A percentile compares a stretch with the other conserved stretches of the same genome.
phyloP scores from a whole-genome alignment of 2,113 vertebrate species.

The Mirounga angustirostris region DNA sequence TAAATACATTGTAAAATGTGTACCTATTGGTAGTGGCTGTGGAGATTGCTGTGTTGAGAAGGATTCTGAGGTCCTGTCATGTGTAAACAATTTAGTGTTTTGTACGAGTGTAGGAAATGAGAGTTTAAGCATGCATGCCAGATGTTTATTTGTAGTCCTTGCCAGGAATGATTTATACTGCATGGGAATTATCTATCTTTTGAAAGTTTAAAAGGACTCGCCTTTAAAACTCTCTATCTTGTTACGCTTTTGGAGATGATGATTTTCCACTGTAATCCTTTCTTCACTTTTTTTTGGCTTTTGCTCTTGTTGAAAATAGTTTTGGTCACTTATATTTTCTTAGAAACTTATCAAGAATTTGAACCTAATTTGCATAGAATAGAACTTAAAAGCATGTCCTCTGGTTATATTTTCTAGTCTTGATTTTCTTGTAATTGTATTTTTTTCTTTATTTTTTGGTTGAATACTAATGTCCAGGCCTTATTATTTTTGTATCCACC shows the following conservation, averaged over 20 bases:
- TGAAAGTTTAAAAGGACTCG: slow-evolving; percentile 68
- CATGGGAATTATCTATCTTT: slow-evolving; percentile 53
- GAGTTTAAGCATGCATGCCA: slow-evolving; percentile 61
- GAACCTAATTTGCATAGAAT: slow-evolving; percentile 18
- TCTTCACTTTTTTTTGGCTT: slow-evolving; percentile 24
- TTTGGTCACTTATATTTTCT: slow-evolving; percentile 55
- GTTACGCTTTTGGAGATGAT: slow-evolving; percentile 58
- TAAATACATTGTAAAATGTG: slow-evolving; percentile 1
- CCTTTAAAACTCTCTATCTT: slow-evolving; percentile 50
- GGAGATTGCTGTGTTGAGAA: slow-evolving; percentile 38
- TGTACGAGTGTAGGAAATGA: slow-evolving; percentile 50
- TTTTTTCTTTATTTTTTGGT: slow-evolving; percentile 19
- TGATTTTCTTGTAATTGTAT: slow-evolving; percentile 1
- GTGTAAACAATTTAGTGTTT: slow-evolving; percentile 71
- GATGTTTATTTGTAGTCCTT: slow-evolving; percentile 63
- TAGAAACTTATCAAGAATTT: slow-evolving; percentile 37
- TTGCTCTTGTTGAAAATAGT: not conserved
- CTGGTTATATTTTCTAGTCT: slow-evolving; percentile 36
- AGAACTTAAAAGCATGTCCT: not conserved
- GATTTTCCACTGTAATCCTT: slow-evolving; percentile 40
- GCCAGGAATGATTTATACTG: slow-evolving; percentile 57
- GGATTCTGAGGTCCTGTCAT: slow-evolving; percentile 62
- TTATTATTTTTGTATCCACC: not conserved
- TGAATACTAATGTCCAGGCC: not conserved
- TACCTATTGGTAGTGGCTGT: not conserved